Conservation (phyloP, 2,797 vertebrate species). For the Pachyuromys duprasi region DNA sequence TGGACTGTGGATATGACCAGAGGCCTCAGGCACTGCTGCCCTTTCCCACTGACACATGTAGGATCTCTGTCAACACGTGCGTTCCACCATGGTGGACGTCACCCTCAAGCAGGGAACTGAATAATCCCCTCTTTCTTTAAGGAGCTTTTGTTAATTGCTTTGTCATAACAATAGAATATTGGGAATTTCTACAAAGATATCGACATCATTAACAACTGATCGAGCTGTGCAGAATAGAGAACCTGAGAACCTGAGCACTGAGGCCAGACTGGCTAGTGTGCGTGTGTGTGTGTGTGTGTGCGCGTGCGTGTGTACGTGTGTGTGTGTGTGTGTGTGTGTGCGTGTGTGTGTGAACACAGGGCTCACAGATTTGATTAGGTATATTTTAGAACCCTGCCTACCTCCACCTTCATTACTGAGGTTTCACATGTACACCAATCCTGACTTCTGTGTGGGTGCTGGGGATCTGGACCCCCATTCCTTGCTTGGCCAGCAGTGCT, state of each 20-base stretch:
- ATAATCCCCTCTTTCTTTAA: neutral
- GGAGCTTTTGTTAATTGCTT: neutral
- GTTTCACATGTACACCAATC: neutral
- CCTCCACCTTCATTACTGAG: neutral
- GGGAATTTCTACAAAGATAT: neutral
- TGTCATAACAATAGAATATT: neutral
- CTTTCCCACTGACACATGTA: neutral
- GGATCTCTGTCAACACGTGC: neutral
- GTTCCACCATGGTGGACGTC: neutral
- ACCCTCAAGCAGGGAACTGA: neutral
- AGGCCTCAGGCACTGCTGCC: neutral
- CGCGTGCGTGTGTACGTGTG: neutral
- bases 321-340: neutral
- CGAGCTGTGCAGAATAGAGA: neutral
- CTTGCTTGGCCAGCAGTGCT: neutral
- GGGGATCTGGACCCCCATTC: neutral
- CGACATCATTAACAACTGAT: conserved; percentile 16
- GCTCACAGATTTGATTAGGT: neutral
- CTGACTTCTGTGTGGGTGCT: neutral
- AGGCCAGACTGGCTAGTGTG: neutral
- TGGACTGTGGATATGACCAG: neutral
- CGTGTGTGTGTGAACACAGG: no score
- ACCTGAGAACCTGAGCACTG: neutral
- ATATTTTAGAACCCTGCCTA: neutral
- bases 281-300: neutral